phyloP scores from a whole-genome alignment of 2,113 vertebrate genomes.

The Larimichthys crocea region DNA sequence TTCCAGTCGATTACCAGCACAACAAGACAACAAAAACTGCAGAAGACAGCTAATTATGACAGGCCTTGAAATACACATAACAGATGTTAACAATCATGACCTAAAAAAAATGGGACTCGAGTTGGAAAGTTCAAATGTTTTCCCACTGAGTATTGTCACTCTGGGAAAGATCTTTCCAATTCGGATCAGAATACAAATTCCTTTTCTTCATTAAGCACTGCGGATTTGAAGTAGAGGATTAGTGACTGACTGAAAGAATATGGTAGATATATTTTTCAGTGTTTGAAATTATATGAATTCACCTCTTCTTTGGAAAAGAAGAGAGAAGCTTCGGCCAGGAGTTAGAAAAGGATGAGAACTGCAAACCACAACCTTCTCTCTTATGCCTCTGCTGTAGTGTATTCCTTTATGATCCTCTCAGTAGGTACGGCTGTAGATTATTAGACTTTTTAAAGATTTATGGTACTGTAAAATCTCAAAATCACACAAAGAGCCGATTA shows the following conservation, averaged over 20 bases:
- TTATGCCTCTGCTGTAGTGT: not conserved
- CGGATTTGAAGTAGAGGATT: not conserved
- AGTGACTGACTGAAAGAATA: not conserved
- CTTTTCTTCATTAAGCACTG: not conserved
- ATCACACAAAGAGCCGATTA: conserved; percentile 1
- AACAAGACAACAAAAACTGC: not conserved
- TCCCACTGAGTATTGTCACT: conserved; percentile 5
- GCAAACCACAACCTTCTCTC: not conserved
- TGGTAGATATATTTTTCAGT: not conserved
- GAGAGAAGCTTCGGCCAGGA: not conserved
- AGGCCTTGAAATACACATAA: conserved; percentile 3
- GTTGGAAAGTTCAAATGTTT: conserved; percentile 20
- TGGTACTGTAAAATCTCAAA: not conserved
- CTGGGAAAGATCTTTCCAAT: not conserved
- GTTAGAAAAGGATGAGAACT: not conserved
- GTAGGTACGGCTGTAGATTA: not conserved
- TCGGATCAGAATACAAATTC: conserved; percentile 10
- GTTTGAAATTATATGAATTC: not conserved
- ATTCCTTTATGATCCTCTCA: not conserved
- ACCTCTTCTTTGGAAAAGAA: not conserved
- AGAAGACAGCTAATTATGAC: conserved; percentile 1
- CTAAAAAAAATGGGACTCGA: conserved; percentile 19
- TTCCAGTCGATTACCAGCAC: conserved; percentile 13
- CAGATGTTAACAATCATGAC: conserved; percentile 14
- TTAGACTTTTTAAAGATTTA: not conserved